Evolutionary conservation across 2,113 vertebrate genomes (phyloP).

Genomic region (Hylia prasina): DNA sequence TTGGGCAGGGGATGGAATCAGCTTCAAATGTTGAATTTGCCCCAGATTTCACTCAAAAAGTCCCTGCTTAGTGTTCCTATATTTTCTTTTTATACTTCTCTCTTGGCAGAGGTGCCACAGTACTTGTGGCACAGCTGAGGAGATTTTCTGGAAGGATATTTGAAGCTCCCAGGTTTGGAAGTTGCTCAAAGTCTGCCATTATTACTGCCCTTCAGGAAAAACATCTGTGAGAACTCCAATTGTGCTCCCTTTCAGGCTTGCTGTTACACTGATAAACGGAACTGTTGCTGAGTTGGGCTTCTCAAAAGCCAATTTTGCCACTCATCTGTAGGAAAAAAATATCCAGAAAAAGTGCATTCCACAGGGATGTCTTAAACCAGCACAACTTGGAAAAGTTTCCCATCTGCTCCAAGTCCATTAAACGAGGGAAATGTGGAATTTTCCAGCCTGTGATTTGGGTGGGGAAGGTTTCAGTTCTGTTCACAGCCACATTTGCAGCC

Average conservation of each 20-base stretch:
- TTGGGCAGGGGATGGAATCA: not conserved
- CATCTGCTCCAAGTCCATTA: slow-evolving; percentile 19
- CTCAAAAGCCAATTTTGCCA: slow-evolving; percentile 26
- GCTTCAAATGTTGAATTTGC: not conserved
- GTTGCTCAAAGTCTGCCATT: slow-evolving; percentile 1
- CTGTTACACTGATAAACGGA: slow-evolving; percentile 22
- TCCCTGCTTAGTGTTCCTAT: not conserved
- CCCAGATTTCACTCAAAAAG: not conserved
- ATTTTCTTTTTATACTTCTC: not conserved
- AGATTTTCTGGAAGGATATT: slow-evolving; percentile 48
- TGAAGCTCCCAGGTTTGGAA: slow-evolving; percentile 47
- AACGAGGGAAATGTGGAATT: slow-evolving; percentile 7
- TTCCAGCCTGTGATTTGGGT: slow-evolving; percentile 16
- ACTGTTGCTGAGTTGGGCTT: slow-evolving; percentile 1
- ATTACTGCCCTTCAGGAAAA: slow-evolving; percentile 57
- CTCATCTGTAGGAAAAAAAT: not conserved
- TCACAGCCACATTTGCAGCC: not conserved
- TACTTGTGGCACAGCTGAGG: not conserved
- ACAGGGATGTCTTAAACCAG: not conserved
- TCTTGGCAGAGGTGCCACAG: slow-evolving; percentile 8
- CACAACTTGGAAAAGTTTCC: not conserved
- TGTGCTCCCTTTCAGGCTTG: slow-evolving; percentile 13
- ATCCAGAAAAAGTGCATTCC: slow-evolving; percentile 23
- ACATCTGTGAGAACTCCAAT: slow-evolving; percentile 38
- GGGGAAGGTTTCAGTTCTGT: slow-evolving; percentile 34